Evolutionary conservation across 92 coral and sea anemone genomes (phyloP), one percentile per base, ranked within the genome.

Genomic region (Epizoanthus illoricatus): DNA sequence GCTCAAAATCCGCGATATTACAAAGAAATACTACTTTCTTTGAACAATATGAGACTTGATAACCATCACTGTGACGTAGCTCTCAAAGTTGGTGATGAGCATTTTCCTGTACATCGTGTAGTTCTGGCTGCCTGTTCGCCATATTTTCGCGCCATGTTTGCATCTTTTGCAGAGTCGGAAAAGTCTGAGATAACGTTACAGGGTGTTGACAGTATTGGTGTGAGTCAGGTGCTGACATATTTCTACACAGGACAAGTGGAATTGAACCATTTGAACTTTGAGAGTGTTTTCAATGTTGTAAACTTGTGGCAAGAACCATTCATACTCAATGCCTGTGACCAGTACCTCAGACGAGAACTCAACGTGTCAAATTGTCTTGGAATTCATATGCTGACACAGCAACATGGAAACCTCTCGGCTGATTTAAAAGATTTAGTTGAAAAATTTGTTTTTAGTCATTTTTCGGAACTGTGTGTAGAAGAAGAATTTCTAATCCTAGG

Each of bases 61-160:
- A 78, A 71, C 5, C 81, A 78, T 15, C 85, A 81, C 70, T 90
- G 97, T 78, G 97, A 92, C 81, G 92, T 92, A 12, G 45, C 73
- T 23, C 70, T 92, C 18, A 83, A 86, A 68, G 92, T 89, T 41
- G 91, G 85, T 42, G 80, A 85, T n/a, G 86, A 87, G 3, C 42
- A 80, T 16, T 76, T 89, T 41, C 83, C 86, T 17, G 90, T 65
- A 56, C 92, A 89, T 71, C 89, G 89, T 8, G 89, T 65, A 15
- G 89, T 87, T 45, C 81, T 89, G 15, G 89, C 92, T n/a, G 89
- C 92, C 63, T 70, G 85, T 47, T 85, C 90, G 69, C 81, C 87
- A 56, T 89, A 89, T 82, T 89, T 89, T 54, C 71, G 80, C 39
- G 92, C 92, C 2, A 89, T 89, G 92, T 89, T 89, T 16, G 84